These are phyloP conservation scores for Coelogynopora nodosa DNA, from an alignment of 2,888 invertebrate species.

Conservation along the genomic window DNA sequence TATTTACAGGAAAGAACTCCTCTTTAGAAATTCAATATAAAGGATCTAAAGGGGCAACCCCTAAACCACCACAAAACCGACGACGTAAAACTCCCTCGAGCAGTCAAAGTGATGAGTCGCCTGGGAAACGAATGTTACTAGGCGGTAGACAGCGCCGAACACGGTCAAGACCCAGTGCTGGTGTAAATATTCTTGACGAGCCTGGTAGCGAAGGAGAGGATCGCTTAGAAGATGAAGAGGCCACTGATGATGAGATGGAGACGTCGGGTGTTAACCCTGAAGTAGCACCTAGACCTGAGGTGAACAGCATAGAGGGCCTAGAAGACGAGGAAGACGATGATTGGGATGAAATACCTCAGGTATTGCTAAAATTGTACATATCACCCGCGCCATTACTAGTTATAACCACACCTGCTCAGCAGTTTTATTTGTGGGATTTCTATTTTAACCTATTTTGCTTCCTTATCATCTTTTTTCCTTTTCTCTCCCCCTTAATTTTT, in stretches of 20 bases:
- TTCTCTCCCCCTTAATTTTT: too few species aligned
- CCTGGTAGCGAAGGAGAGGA: conserved; percentile 7
- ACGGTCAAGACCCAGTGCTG: background rate
- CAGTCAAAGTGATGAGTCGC: background rate
- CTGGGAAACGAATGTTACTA: background rate
- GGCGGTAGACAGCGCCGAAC: background rate
- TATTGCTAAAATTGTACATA: too few species aligned
- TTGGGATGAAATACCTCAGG: background rate
- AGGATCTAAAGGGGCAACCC: conserved; percentile 54
- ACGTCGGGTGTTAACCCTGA: background rate
- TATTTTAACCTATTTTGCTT: too few species aligned
- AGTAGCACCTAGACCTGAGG: background rate
- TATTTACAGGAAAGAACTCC: background rate
- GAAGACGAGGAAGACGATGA: background rate
- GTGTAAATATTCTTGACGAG: background rate
- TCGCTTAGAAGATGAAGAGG: conserved; percentile 40
- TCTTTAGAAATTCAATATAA: background rate
- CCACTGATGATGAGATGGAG: conserved; percentile 44
- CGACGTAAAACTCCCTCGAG: conserved; percentile 36
- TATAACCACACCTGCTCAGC: too few species aligned
- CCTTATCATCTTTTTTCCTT: too few species aligned
- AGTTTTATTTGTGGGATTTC: too few species aligned
- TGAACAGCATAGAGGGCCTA: too few species aligned
- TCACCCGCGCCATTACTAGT: too few species aligned
- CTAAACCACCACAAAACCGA: conserved; percentile 56